A percentile compares a stretch with the other conserved stretches of the same genome.
phyloP scores from a whole-genome alignment of 2,888 invertebrate genomes.

The Acheta domesticus region DNA sequence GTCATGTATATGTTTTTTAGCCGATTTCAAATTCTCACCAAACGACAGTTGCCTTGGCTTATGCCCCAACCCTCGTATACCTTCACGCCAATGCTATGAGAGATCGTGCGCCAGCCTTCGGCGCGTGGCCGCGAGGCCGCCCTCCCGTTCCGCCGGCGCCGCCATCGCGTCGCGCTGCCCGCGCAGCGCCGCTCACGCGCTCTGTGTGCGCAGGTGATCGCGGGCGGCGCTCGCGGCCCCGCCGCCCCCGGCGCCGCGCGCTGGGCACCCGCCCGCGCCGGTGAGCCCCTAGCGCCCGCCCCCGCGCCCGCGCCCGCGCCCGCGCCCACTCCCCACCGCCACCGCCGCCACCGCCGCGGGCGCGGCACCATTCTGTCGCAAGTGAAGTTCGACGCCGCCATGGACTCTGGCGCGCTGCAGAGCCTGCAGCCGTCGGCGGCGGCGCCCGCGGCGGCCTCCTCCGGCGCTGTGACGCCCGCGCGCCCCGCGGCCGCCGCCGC shows the following conservation, averaged over 20 bases:
- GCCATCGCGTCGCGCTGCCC: not conserved
- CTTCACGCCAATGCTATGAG: too few species aligned
- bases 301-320: not conserved
- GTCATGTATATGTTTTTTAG: too few species aligned
- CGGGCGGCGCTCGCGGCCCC: not conserved
- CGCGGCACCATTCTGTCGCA: not conserved
- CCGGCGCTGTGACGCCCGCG: not conserved
- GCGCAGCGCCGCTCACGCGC: not conserved
- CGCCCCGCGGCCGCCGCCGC: constrained; percentile 22
- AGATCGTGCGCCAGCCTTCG: too few species aligned
- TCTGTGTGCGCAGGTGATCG: not conserved
- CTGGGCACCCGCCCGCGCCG: not conserved
- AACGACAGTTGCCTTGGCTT: too few species aligned
- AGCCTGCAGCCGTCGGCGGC: constrained; percentile 18
- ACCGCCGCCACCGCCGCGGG: not conserved
- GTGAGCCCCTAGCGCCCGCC: not conserved
- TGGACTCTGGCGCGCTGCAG: constrained; percentile 26
- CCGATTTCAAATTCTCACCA: too few species aligned
- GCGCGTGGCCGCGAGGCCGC: too few species aligned
- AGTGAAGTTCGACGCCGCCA: constrained; percentile 20
- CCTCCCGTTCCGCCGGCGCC: not conserved
- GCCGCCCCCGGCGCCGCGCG: constrained; percentile 1
- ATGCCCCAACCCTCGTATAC: too few species aligned
- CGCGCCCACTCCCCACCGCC: not conserved
- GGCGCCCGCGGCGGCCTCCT: not conserved